Percentiles rank a stretch among this genome's conserved stretches.
phyloP scores from a whole-genome alignment of 2,113 vertebrate genomes.

The Sialia sialis region DNA sequence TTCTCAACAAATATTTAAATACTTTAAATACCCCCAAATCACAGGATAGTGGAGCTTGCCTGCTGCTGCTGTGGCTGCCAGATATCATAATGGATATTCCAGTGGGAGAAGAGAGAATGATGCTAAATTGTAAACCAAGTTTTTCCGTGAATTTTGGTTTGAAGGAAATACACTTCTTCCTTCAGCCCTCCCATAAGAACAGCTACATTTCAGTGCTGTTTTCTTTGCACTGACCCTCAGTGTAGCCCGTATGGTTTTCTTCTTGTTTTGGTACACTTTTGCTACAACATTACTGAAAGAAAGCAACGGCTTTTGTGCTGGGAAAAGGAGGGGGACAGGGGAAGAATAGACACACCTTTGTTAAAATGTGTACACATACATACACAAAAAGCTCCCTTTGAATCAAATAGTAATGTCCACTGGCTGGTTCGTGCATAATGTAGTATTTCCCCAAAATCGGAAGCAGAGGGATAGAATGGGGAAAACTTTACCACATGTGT shows the following conservation, averaged over 20 bases:
- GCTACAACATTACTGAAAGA: background rate
- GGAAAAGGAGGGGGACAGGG: background rate
- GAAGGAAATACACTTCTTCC: background rate
- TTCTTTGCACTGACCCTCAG: background rate
- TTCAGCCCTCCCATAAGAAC: background rate
- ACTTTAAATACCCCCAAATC: accelerated
- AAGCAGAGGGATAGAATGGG: background rate
- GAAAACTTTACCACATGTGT: background rate
- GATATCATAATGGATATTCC: background rate
- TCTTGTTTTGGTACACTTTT: background rate
- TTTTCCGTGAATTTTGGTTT: background rate
- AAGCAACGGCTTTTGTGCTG: background rate
- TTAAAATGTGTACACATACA: background rate
- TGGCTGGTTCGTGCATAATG: background rate
- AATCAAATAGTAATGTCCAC: background rate
- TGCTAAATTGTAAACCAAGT: background rate
- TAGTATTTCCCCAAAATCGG: background rate
- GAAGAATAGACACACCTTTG: background rate
- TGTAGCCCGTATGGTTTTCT: background rate
- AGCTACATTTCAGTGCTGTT: background rate
- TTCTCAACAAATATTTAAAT: background rate
- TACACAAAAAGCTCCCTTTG: background rate
- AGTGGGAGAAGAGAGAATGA: background rate
- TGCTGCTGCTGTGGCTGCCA: background rate
- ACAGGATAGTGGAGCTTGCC: background rate